Evolutionary conservation across 2,888 invertebrate species (phyloP).

Genomic region (Cosmia pyralina): DNA sequence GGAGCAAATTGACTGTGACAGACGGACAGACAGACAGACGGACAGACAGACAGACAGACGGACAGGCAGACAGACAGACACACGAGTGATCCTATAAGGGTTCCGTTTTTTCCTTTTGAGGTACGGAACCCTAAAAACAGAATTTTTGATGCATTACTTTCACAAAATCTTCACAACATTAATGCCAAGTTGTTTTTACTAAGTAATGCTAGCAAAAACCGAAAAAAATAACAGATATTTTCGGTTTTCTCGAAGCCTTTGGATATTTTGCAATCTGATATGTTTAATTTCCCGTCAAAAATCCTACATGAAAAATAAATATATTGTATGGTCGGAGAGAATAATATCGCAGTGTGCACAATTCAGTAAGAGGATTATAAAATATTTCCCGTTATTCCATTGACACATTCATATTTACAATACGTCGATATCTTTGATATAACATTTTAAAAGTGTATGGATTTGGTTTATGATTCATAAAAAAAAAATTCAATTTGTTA

Average conservation of each 20-base stretch:
- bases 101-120: too few relatives aligned
- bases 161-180: not conserved
- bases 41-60: too few relatives aligned
- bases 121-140: too few relatives aligned
- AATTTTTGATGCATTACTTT: not conserved
- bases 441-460: not conserved
- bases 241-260: not conserved
- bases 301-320: constrained; percentile 5
- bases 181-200: not conserved
- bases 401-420: constrained; percentile 29
- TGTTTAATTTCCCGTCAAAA: not conserved
- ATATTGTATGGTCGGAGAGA: constrained; percentile 16
- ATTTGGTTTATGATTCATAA: constrained; percentile 4
- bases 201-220: not conserved
- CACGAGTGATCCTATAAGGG: too few relatives aligned
- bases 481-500: not conserved
- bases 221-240: not conserved
- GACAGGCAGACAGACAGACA: too few relatives aligned
- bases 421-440: constrained; percentile 18
- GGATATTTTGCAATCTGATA: not conserved
- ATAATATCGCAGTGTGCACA: constrained; percentile 40
- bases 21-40: too few relatives aligned
- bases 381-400: constrained; percentile 42
- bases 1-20: too few relatives aligned
- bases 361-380: constrained; percentile 56